Evolutionary conservation across 2,888 invertebrate genomes (phyloP).

Genomic region (Drosophila meridionalis): DNA sequence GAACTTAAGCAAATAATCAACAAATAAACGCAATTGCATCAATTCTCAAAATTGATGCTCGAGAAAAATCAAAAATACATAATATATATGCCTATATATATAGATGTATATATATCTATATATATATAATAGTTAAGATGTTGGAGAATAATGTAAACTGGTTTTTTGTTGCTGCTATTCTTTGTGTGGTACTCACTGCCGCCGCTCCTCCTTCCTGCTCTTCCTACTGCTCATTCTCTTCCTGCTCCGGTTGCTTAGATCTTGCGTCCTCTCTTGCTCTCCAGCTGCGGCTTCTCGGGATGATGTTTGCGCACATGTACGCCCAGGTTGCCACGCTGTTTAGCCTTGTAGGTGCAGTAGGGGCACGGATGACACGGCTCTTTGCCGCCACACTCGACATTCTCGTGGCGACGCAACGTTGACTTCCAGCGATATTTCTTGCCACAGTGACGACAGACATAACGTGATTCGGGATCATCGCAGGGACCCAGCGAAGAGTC

Average conservation of each 20-base stretch:
- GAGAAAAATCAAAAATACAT: conserved; percentile 32
- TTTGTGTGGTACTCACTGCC: conserved; percentile 43
- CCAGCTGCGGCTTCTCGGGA: conserved; percentile 85
- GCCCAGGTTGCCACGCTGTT: conserved; percentile 92
- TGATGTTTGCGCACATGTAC: conserved; percentile 93
- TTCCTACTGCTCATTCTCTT: conserved; percentile 3
- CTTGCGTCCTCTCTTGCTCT: conserved; percentile 84
- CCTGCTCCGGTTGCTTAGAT: conserved; percentile 62
- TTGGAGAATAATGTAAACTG: conserved; percentile 60
- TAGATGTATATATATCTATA: conserved; percentile 10
- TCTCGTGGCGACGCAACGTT: conserved; percentile 92
- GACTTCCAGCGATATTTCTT: conserved; percentile 95
- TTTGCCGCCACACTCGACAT: conserved; percentile 93
- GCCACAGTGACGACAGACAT: conserved; percentile 93
- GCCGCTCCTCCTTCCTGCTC: conserved; percentile 13
- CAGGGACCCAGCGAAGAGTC: conserved; percentile 83
- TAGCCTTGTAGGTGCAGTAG: conserved; percentile 91
- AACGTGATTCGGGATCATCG: conserved; percentile 87
- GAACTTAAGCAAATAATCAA: conserved; percentile 76
- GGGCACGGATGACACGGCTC: conserved; percentile 93
- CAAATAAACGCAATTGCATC: conserved; percentile 62
- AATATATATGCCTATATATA: conserved; percentile 13
- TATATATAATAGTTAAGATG: conserved; percentile 33
- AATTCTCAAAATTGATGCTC: conserved; percentile 42
- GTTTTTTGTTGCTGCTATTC: conserved; percentile 39